Base-by-base conservation (phyloP, 2,888 invertebrate species). In the Noctua comes region DNA sequence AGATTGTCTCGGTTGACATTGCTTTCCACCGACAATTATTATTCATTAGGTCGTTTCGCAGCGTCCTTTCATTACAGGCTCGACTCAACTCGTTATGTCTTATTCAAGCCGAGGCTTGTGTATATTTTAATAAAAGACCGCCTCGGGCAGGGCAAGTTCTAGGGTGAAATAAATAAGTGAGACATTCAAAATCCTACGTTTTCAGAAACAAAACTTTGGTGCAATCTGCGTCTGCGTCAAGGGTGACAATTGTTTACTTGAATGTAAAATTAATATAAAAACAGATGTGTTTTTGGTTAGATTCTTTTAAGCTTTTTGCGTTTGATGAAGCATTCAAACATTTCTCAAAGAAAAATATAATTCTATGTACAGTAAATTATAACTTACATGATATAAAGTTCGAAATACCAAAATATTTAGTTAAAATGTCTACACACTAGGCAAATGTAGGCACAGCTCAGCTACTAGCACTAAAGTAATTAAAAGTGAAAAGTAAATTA, bases 41-140 rank as follows among this genome's bases (percentile, higher is more conserved):
- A 94, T 95, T 95, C 95, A 95, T 96, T 94, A 95, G 92, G 87
- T 88, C 87, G 89, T 91, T 91, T 90, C 88, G 86, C 82, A 86
- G 89, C 89, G 91, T 87, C 94, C 95, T 95, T 94, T 96, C 95
- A 96, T 96, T 93, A 92, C 87, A 84, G 86, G 75, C 89, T 82
- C 89, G 87, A 88, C 88, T 90, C 91, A 89, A 87, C 93, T 94
- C 94, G 93, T 94, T 95, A 95, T 91, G 92, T 88, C 93, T 93
- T 93, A 95, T 95, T 95, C 95, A 95, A 89, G 82, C 88, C 89
- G 88, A 88, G 87, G 88, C 91, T 93, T 92, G 90, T 92, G 91
- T 93, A 91, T 91, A 92, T 93, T 93, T 93, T 93, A 95, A 94
- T 95, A 92, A 94, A 94, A 94, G 92, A 89, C 90, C 89, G 88